Evolutionary conservation across 2,113 vertebrate genomes (phyloP).

Genomic region (Merops nubicus): DNA sequence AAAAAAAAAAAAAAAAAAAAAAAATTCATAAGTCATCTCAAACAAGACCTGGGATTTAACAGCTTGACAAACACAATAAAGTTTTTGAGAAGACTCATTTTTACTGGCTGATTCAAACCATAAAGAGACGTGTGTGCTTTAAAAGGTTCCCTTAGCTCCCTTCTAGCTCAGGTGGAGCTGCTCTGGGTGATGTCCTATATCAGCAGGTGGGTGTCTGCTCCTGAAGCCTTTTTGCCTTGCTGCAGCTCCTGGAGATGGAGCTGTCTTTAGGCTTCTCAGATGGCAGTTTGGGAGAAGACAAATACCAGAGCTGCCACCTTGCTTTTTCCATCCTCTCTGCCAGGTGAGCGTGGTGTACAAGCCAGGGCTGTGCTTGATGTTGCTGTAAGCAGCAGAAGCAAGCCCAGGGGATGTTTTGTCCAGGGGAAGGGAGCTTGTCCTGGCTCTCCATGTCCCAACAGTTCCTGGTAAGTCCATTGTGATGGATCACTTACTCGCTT

Average conservation of each 20-base stretch:
- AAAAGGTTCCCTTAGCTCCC: neutral
- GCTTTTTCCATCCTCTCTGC: neutral
- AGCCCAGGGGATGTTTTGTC: neutral
- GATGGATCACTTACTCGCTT: neutral
- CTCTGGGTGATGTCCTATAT: neutral
- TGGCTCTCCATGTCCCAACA: neutral
- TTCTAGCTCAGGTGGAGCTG: neutral
- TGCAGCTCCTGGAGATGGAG: neutral
- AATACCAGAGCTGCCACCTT: neutral
- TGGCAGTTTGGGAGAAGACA: neutral
- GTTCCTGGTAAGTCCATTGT: neutral
- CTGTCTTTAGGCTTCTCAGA: neutral
- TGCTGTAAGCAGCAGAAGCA: neutral
- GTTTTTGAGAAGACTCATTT: neutral
- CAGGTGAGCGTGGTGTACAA: rapidly evolving
- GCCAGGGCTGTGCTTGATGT: neutral
- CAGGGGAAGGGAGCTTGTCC: neutral
- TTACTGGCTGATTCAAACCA: neutral
- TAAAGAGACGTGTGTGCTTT: rapidly evolving
- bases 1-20: neutral
- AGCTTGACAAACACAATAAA: neutral
- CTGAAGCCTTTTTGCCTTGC: neutral
- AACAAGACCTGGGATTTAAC: neutral
- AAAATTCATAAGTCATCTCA: neutral
- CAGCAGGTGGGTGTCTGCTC: neutral